These are phyloP conservation scores for Glyptemys insculpta DNA, from an alignment of 2,797 vertebrate genomes.

Conservation along the genomic window DNA sequence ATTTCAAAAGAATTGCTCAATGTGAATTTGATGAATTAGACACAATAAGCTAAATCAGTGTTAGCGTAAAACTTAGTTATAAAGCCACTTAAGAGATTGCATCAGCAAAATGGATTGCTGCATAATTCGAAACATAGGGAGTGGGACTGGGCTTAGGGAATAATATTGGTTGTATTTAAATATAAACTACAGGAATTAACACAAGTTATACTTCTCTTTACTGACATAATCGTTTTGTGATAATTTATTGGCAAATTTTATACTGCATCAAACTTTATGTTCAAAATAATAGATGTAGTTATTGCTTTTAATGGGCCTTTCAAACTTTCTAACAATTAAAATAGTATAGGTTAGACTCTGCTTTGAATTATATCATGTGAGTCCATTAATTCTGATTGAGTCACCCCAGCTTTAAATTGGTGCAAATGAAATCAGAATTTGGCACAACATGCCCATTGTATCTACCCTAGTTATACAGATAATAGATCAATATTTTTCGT, in stretches of 20 bases:
- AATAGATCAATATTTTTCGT: no score
- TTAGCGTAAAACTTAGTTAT: not conserved
- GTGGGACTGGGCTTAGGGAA: not conserved
- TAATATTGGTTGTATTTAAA: not conserved
- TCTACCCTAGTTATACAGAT: no score
- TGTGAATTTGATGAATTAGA: not conserved
- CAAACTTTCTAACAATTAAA: not conserved
- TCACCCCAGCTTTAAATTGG: no score
- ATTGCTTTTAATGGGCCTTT: not conserved
- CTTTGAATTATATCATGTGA: no score
- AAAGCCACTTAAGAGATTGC: not conserved
- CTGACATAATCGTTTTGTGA: not conserved
- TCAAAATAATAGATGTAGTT: not conserved
- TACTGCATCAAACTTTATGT: not conserved
- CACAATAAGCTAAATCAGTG: not conserved
- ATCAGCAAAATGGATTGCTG: not conserved
- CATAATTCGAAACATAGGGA: not conserved
- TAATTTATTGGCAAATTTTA: conserved; percentile 21
- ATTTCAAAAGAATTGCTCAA: not conserved
- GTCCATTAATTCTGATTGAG: no score
- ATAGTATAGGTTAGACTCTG: no score
- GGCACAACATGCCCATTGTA: no score
- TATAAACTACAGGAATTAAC: not conserved
- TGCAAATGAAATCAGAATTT: no score
- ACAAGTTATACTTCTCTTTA: not conserved